Conservation (phyloP, 2,797 vertebrate species). For the Gorsachius magnificus region DNA sequence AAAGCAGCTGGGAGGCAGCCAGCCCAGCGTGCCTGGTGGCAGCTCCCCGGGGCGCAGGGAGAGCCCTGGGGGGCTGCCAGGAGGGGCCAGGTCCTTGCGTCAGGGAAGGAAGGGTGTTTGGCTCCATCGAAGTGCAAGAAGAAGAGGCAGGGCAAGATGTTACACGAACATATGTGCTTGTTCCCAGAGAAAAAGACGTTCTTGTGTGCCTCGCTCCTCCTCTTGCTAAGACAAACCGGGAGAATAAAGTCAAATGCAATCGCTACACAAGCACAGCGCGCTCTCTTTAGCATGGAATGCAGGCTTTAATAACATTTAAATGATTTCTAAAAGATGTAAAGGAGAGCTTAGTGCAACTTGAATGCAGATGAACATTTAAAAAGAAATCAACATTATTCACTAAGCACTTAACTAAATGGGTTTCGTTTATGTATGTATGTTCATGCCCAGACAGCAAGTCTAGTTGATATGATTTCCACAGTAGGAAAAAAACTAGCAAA, state of each 20-base stretch:
- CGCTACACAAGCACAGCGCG: neutral
- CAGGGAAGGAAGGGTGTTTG: neutral
- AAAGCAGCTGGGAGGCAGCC: neutral
- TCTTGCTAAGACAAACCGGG: neutral
- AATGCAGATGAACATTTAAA: neutral
- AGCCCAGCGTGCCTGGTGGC: neutral
- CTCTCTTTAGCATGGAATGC: neutral
- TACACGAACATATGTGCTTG: neutral
- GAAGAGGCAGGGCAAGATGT: neutral
- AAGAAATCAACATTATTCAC: neutral
- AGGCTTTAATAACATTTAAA: neutral
- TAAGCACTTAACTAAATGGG: neutral
- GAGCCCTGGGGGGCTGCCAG: accelerated
- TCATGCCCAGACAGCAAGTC: neutral
- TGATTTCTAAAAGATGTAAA: neutral
- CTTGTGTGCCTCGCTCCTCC: neutral
- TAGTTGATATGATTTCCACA: neutral
- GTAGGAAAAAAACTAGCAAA: neutral
- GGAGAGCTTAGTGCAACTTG: neutral
- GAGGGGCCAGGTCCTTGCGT: neutral
- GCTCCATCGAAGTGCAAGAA: neutral
- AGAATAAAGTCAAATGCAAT: neutral
- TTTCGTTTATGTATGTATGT: neutral
- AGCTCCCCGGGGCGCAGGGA: accelerated
- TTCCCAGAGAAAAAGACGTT: neutral